Evolutionary conservation across 1,140 invertebrate species (phyloP), one percentile per base, ranked within the genome.

Genomic region (Babylonia areolata): DNA sequence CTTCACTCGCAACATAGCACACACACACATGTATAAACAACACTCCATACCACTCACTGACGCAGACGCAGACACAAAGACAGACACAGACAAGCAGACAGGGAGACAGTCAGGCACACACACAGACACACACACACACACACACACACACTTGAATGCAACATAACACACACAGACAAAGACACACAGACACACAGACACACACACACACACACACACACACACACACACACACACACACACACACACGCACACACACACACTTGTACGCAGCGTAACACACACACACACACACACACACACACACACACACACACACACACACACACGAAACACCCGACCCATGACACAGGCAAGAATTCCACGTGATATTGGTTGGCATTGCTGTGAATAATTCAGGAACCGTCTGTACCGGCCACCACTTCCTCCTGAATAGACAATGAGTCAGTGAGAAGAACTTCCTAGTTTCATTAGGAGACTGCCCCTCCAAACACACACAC

Each of bases 141-240:
- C 64, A 69, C 64, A 69, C 64, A 69, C 64, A 69, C 64, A 69
- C n/a, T n/a, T n/a, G n/a, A n/a, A n/a, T n/a, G n/a, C n/a, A n/a
- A n/a, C n/a, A n/a, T n/a, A n/a, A 64, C 58, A 64, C 15, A 17
- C 15, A 64, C 58, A 64, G 9, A 28, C 58, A 64, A 6, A 64
- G 9, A 64, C 58, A 64, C 58, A 28, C 28, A 23, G 3, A 28
- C 58, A 64, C 28, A 64, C 58, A 64, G 3, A 64, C 58, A 64
- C 58, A 23, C 58, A 64, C 58, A 64, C 58, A 64, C n/a, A 28
- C 64, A 69, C n/a, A 69, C 64, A 69, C 64, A 69, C 64, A 69
- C 64, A 69, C 17, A 69, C 64, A 69, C 31, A 51, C 20, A 20
- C 20, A 51, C 46, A 64, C 58, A 64, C 28, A 64, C 58, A 64